These are phyloP conservation scores for Leucophenga maculata DNA, from an alignment of 2,888 invertebrate species.

Conservation along the genomic window DNA sequence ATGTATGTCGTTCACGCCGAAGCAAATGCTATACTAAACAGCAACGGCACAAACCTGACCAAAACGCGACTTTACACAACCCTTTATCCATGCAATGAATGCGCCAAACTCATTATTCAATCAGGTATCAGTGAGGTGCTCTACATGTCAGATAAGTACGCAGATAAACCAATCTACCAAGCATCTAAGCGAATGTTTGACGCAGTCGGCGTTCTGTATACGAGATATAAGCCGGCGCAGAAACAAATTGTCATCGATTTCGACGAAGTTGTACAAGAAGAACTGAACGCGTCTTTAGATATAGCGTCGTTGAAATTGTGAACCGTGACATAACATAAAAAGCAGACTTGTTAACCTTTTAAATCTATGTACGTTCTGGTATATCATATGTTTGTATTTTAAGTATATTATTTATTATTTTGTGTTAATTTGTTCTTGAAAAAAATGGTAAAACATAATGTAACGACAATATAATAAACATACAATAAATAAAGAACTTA, in stretches of 20 bases:
- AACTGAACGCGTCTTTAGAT: conserved; percentile 32
- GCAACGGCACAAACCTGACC: conserved; percentile 83
- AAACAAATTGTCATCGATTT: conserved; percentile 81
- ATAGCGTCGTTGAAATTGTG: conserved; percentile 1
- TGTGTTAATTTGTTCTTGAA: no score
- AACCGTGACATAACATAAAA: background rate
- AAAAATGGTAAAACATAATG: no score
- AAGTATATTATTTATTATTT: no score
- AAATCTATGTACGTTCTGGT: no score
- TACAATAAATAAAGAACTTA: no score
- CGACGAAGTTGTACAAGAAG: conserved; percentile 50
- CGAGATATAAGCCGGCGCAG: conserved; percentile 78
- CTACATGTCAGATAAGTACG: conserved; percentile 88
- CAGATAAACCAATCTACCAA: conserved; percentile 77
- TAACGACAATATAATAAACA: no score
- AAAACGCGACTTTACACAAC: conserved; percentile 90
- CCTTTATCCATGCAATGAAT: conserved; percentile 97
- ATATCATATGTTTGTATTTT: no score
- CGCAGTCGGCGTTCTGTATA: conserved; percentile 81
- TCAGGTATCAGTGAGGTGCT: conserved; percentile 86
- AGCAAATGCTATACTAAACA: conserved; percentile 96
- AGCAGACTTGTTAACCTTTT: no score
- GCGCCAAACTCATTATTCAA: conserved; percentile 97
- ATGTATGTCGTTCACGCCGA: conserved; percentile 98
- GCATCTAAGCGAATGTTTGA: conserved; percentile 89